Conservation (phyloP, 2,113 vertebrate species). For the Numida meleagris region DNA sequence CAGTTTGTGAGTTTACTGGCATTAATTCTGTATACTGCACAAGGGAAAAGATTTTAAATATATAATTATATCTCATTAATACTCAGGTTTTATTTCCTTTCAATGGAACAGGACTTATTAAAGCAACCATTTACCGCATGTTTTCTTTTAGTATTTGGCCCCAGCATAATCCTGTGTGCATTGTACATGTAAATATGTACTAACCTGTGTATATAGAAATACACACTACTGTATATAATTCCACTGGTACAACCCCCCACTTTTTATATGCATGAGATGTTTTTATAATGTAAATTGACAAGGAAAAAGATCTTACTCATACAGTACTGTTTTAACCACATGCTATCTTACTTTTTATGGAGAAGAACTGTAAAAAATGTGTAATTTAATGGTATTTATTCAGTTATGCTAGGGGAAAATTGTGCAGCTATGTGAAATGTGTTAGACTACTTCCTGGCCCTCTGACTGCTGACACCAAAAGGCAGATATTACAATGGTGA, state of each 20-base stretch:
- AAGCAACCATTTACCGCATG: constrained; percentile 88
- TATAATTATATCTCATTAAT: constrained; percentile 99
- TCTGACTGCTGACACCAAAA: not conserved
- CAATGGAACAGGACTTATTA: constrained; percentile 90
- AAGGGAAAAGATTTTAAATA: constrained; percentile 93
- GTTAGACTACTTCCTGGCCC: not conserved
- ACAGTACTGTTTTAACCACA: constrained; percentile 7
- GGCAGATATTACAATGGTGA: not conserved
- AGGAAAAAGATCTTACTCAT: constrained; percentile 42
- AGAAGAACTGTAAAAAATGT: not conserved
- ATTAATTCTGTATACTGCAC: constrained; percentile 94
- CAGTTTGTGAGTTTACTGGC: constrained; percentile 96
- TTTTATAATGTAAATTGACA: constrained; percentile 71
- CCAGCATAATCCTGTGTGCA: constrained; percentile 71
- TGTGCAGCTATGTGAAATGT: not conserved
- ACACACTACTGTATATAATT: constrained; percentile 32
- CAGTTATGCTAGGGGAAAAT: not conserved
- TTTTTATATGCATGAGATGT: constrained; percentile 63
- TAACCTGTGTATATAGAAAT: constrained; percentile 63
- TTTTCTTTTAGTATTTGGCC: constrained; percentile 79
- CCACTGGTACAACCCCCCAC: constrained; percentile 7
- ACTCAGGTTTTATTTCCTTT: constrained; percentile 91
- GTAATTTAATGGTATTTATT: constrained; percentile 29
- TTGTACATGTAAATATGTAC: constrained; percentile 73
- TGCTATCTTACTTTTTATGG: constrained; percentile 39